Evolutionary conservation across 2,113 vertebrate genomes (phyloP).

Genomic region (Lipophrys pholis): DNA sequence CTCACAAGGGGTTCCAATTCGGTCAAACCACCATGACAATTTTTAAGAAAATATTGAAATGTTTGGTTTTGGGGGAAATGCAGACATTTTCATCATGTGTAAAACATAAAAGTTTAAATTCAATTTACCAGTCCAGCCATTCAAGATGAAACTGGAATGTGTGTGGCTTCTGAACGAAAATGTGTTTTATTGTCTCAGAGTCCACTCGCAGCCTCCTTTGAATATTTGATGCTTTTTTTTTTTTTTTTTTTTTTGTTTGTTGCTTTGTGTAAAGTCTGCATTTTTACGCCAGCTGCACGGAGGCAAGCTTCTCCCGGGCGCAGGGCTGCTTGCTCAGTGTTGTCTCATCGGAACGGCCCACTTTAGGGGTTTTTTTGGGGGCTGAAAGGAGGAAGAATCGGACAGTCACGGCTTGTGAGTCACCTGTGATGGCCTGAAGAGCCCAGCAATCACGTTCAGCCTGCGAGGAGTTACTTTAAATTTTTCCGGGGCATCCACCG

Average conservation of each 20-base stretch:
- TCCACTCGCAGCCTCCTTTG: constrained; percentile 1
- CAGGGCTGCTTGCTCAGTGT: too few relatives aligned
- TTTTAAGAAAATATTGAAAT: too few relatives aligned
- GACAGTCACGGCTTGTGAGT: constrained; percentile 9
- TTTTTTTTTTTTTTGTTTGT: neutral
- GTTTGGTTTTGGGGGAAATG: too few relatives aligned
- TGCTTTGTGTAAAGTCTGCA: constrained; percentile 29
- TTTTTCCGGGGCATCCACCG: constrained; percentile 15
- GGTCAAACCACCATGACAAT: too few relatives aligned
- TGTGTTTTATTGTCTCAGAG: neutral
- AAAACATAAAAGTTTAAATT: too few relatives aligned
- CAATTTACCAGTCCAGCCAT: too few relatives aligned
- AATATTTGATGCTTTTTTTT: constrained; percentile 23
- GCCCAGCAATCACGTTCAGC: constrained; percentile 24
- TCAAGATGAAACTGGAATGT: too few relatives aligned
- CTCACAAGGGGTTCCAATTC: too few relatives aligned
- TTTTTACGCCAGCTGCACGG: constrained; percentile 27
- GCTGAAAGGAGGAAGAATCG: constrained; percentile 1
- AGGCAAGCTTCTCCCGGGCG: constrained; percentile 48
- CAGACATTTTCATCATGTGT: too few relatives aligned
- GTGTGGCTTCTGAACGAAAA: too few relatives aligned
- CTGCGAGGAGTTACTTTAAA: constrained; percentile 19
- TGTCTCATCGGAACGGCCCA: constrained; percentile 35
- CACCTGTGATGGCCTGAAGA: constrained; percentile 20
- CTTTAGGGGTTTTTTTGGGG: constrained; percentile 3